A percentile compares a stretch with the other conserved stretches of the same genome.
These are phyloP conservation scores for Meda fulgida DNA, from an alignment of 2,797 vertebrate species.

Conservation along the genomic window DNA sequence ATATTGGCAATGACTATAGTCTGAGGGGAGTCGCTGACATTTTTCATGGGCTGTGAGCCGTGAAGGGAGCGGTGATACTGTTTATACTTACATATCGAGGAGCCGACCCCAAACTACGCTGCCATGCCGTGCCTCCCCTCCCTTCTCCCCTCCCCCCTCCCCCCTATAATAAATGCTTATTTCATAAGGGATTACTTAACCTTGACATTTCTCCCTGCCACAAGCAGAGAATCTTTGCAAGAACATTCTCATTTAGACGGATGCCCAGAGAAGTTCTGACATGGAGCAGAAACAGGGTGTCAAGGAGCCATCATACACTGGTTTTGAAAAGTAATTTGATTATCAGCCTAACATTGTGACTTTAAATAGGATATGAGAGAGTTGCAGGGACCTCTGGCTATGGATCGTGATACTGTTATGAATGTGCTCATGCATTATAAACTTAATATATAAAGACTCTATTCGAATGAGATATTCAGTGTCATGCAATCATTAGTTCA, in stretches of 20 bases:
- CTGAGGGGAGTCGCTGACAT: conserved; percentile 47
- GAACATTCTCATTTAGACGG: conserved; percentile 45
- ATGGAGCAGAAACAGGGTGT: conserved; percentile 47
- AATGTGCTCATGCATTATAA: background rate
- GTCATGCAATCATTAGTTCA: background rate
- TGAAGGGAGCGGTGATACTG: conserved; percentile 28
- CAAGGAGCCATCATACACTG: conserved; percentile 53
- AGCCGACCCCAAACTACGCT: conserved; percentile 4
- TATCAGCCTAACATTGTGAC: conserved; percentile 42
- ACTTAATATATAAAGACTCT: background rate
- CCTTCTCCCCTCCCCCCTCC: background rate
- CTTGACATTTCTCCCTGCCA: conserved; percentile 64
- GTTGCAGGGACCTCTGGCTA: conserved; percentile 26
- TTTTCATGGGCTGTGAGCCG: conserved; percentile 40
- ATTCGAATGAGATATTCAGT: background rate
- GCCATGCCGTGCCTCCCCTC: background rate
- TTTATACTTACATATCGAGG: conserved; percentile 11
- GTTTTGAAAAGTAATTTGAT: conserved; percentile 52
- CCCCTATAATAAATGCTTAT: conserved; percentile 40
- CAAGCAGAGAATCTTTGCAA: conserved; percentile 32
- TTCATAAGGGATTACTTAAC: conserved; percentile 60
- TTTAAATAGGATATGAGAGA: conserved; percentile 16
- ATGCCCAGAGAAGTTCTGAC: conserved; percentile 52
- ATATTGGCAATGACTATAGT: conserved; percentile 31
- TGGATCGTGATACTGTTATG: conserved; percentile 28